A percentile compares a stretch with the other conserved stretches of the same genome.
Conservation (phyloP, 2,797 vertebrate species). For the Melanotaenia nigrans region DNA sequence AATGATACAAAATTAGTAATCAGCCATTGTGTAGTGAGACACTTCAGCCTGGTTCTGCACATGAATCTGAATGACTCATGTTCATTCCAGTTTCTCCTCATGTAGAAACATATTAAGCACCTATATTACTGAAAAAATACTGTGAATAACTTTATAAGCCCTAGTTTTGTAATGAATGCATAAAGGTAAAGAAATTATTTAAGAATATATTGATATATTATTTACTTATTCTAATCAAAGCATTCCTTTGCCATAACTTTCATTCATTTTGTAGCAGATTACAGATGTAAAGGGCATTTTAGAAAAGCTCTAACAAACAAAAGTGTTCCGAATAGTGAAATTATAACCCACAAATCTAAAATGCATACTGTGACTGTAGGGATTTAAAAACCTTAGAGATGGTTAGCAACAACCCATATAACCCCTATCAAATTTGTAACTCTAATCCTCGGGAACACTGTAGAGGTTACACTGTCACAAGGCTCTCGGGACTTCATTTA, state of each 20-base stretch:
- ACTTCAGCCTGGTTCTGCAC: conserved; percentile 57
- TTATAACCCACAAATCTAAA: conserved; percentile 38
- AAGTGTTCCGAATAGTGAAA: conserved; percentile 42
- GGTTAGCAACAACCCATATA: conserved; percentile 12
- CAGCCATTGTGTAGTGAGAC: conserved; percentile 45
- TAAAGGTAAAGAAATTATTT: conserved; percentile 62
- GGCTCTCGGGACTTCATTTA: conserved; percentile 33
- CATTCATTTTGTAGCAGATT: conserved; percentile 72
- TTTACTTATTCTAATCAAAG: conserved; percentile 55
- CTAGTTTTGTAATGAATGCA: conserved; percentile 76
- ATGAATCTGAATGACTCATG: conserved; percentile 67
- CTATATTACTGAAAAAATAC: conserved; percentile 81
- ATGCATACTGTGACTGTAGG: conserved; percentile 36
- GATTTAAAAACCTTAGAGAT: conserved; percentile 20
- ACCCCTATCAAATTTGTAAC: conserved; percentile 14
- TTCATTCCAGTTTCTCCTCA: conserved; percentile 79
- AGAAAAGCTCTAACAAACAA: conserved; percentile 33
- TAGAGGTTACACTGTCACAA: conserved; percentile 49
- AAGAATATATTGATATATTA: conserved; percentile 62
- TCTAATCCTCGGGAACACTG: conserved; percentile 38
- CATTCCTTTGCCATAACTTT: conserved; percentile 72
- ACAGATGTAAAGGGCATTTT: conserved; percentile 54
- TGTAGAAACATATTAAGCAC: conserved; percentile 77
- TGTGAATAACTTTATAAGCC: conserved; percentile 82
- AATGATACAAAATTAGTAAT: conserved; percentile 49